Evolutionary conservation across 2,797 vertebrate species (phyloP).

Genomic region (Lagocephalus sceleratus): DNA sequence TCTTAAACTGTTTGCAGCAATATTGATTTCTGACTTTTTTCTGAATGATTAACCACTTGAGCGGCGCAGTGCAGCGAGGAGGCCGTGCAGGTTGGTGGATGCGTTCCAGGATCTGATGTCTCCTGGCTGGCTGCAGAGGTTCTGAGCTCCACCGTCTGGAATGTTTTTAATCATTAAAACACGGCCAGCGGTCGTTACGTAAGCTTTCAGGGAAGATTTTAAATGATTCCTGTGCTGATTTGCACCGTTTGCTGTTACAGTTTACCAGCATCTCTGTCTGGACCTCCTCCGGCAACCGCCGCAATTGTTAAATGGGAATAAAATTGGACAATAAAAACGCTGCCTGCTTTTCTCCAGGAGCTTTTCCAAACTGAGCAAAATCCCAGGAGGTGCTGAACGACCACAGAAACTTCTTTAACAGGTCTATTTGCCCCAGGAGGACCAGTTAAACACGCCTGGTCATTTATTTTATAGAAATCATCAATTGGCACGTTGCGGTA

Average conservation of each 20-base stretch:
- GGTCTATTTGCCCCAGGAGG: constrained; percentile 24
- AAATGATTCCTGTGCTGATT: constrained; percentile 5
- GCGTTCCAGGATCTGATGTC: neutral
- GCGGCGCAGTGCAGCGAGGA: neutral
- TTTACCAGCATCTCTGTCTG: neutral
- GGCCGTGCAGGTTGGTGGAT: neutral
- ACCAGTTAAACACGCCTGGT: constrained; percentile 28
- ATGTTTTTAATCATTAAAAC: constrained; percentile 5
- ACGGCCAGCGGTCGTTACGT: neutral
- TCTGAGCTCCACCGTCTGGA: constrained; percentile 3
- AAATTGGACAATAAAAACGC: constrained; percentile 38
- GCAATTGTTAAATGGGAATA: constrained; percentile 24
- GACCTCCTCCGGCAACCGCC: constrained; percentile 21
- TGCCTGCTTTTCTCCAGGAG: constrained; percentile 22
- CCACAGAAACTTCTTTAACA: constrained; percentile 32
- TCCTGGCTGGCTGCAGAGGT: neutral
- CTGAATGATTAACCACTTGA: neutral
- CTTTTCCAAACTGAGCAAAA: constrained; percentile 31
- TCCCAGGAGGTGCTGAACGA: constrained; percentile 18
- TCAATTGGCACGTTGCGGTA: too few species aligned
- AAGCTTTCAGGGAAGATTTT: neutral
- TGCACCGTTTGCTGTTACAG: neutral
- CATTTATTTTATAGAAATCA: too few species aligned
- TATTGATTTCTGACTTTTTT: neutral
- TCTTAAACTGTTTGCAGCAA: too few species aligned